Percentiles rank a stretch among this genome's conserved stretches.
phyloP scores from a whole-genome alignment of 2,888 invertebrate genomes.

The Xylophagus ater region DNA sequence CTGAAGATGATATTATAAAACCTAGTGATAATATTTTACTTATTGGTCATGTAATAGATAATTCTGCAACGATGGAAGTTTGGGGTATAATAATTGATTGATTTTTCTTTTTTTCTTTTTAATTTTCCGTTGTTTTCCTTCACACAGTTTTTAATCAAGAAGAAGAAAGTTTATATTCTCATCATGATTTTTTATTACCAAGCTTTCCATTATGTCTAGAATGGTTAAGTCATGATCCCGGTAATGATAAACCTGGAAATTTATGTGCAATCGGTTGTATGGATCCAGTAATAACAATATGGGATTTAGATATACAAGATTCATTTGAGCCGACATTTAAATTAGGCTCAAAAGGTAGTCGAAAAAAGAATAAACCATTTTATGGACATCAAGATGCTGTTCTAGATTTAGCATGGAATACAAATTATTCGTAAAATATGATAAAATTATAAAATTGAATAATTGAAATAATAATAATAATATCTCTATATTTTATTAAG shows the following conservation, averaged over 20 bases:
- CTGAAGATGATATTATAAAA: slow-evolving; percentile 83
- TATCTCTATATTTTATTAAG: slow-evolving; percentile 36
- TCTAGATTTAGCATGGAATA: slow-evolving; percentile 85
- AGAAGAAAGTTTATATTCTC: slow-evolving; percentile 82
- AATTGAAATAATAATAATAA: slow-evolving; percentile 2
- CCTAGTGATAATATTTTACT: slow-evolving; percentile 80
- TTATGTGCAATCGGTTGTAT: slow-evolving; percentile 87
- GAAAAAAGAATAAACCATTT: slow-evolving; percentile 57
- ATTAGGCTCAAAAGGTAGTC: slow-evolving; percentile 61
- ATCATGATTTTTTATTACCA: slow-evolving; percentile 84
- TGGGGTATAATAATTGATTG: slow-evolving; percentile 48
- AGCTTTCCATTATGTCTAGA: slow-evolving; percentile 87
- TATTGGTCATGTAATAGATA: slow-evolving; percentile 77
- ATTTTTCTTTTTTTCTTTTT: slow-evolving; percentile 7
- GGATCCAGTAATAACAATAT: slow-evolving; percentile 87
- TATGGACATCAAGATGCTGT: slow-evolving; percentile 85
- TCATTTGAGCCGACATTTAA: slow-evolving; percentile 78
- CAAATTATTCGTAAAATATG: slow-evolving; percentile 50
- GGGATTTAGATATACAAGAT: slow-evolving; percentile 92
- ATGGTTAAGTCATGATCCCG: slow-evolving; percentile 81
- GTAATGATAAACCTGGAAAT: slow-evolving; percentile 61
- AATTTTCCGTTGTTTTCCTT: neutral
- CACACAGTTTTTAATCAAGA: slow-evolving; percentile 73
- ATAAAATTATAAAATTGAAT: neutral
- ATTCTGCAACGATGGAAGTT: slow-evolving; percentile 78